Base-by-base conservation (phyloP, 1,140 invertebrate genomes). In the Zaprionus tsacasi region DNA sequence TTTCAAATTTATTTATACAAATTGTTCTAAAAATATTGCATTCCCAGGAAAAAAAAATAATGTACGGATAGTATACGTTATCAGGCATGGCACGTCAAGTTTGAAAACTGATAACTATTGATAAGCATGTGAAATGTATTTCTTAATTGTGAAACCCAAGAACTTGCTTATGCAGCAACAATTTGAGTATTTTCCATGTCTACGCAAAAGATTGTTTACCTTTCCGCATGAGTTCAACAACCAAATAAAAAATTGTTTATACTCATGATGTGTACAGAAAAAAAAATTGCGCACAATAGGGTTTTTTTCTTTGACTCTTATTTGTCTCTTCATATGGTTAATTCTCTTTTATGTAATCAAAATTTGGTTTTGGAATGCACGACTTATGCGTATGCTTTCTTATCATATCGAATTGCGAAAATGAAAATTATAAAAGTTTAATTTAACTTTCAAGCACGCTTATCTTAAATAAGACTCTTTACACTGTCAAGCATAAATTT, bases 241-340 rank as follows among this genome's bases (percentile, higher is more conserved):
- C 40, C 40, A 45, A 45, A 45, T 45, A 8, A 45, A 45, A 45
- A 45, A 45, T 15, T 45, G n/a, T 45, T 45, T 45, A 45, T 45
- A 45, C 40, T 8, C n/a, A 8, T 45, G 6, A n/a, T 40, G 21
- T 21, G 21, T 21, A 21, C 21, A 21, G 1, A 21, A 21, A n/a
- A 13, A 40, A 2, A 40, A n/a, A 2, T n/a, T 43, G n/a, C 40
- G 40, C 40, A 15, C n/a, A 15, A 43, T 15, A 43, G 40, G 40
- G 40, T 43, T 43, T 43, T 43, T 43, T 40, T 40, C 38, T 45
- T 15, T 3, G 40, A 45, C n/a, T 40, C n/a, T 7, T 45, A 8
- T 15, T 15, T n/a, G n/a, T 43, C 1, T 43, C 13, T 43, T 43
- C 13, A n/a, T 15, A 8, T 45, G n/a, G 7, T 15, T 45, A 6